phyloP scores from a whole-genome alignment of 2,888 invertebrate genomes.

The Harpalus rubripes region DNA sequence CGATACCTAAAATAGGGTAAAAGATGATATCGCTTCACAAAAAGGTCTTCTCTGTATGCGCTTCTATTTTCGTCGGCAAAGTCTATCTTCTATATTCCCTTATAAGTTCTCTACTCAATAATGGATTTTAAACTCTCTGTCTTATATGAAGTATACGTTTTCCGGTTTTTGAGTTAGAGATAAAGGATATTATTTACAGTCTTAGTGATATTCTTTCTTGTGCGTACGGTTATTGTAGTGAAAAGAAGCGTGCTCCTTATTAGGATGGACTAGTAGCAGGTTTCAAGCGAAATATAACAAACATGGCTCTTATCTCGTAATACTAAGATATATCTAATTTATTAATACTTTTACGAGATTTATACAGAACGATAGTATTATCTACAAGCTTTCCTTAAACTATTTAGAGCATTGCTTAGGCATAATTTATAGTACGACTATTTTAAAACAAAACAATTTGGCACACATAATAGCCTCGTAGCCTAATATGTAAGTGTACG shows the following conservation, averaged over 20 bases:
- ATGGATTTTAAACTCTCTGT: slow-evolving; percentile 61
- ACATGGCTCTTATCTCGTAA: slow-evolving; percentile 45
- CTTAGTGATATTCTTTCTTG: slow-evolving; percentile 44
- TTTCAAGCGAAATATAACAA: slow-evolving; percentile 55
- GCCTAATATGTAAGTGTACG: background rate
- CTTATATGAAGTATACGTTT: slow-evolving; percentile 46
- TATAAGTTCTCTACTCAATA: slow-evolving; percentile 50
- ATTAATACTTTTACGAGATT: slow-evolving; percentile 52
- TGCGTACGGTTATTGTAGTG: slow-evolving; percentile 49
- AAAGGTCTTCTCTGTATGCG: background rate
- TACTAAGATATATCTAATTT: slow-evolving; percentile 54
- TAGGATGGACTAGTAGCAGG: slow-evolving; percentile 49
- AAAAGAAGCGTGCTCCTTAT: slow-evolving; percentile 58
- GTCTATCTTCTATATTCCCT: slow-evolving; percentile 33
- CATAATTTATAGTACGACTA: background rate
- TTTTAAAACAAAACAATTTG: background rate
- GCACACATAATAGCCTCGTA: background rate
- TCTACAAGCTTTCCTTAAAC: background rate
- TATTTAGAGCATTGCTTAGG: background rate
- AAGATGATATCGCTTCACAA: background rate
- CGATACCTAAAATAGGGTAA: background rate
- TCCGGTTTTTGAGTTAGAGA: slow-evolving; percentile 65
- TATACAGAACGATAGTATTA: slow-evolving; percentile 46
- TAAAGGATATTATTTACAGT: slow-evolving; percentile 65
- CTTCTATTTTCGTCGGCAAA: slow-evolving; percentile 13